Evolutionary conservation across 2,797 vertebrate species (phyloP), one percentile per base, ranked within the genome.

Genomic region (Cephalopachus bancanus): DNA sequence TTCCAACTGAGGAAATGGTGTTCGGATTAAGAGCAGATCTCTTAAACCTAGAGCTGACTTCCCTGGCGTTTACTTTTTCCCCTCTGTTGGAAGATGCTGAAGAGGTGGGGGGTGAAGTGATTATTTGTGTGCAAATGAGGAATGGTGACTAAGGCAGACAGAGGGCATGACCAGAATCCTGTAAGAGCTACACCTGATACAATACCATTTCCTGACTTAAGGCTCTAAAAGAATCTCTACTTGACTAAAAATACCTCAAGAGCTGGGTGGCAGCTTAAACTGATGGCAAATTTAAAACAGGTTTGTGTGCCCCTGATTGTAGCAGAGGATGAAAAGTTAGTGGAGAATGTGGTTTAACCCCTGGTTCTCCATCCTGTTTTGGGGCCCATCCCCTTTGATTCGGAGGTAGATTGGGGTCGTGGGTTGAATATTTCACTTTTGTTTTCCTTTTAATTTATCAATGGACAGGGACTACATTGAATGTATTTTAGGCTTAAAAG

Each of bases 231-330:
- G 98, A 98, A 98, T 98, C 97, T 97, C 97, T 98, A 62, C 98
- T 98, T 97, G 96, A 97, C 98, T 98, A 98, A 98, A 98, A 98
- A 98, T 97, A 98, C 97, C 97, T 97, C 98, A 96, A 97, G 98
- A 98, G 97, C 98, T 97, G 89, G 98, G 97, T 98, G 98, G 98
- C 98, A 98, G 84, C 96, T 94, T 98, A 97, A 97, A 95, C 98
- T 98, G 97, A 98, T 93, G 94, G 98, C 98, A 98, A 98, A 98
- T 98, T 98, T 97, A 97, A 97, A 98, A 97, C 98, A 98, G 97
- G 97, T 98, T 98, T 98, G 96, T 95, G 44, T 97, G 98, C 97
- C 94, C 69, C 97, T 93, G 98, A 98, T 98, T 97, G 97, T 95
- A 96, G 97, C 75, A 78, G 91, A 96, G 96, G 98, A 97, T 97